Conservation (phyloP, 2,888 invertebrate genomes). For the Apotomis betuletana region DNA sequence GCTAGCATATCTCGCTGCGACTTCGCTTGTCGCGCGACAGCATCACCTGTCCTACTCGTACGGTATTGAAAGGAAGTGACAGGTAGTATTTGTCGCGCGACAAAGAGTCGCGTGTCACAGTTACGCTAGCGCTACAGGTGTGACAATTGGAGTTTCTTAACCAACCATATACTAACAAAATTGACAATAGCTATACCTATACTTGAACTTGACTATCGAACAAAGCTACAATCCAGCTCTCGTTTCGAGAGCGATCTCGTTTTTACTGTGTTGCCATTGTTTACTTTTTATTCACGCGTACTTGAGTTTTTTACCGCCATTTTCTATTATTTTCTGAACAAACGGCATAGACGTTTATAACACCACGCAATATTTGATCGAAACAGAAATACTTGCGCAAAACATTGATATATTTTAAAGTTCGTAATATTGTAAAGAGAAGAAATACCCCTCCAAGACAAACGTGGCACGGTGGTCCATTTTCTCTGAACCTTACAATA, state of each 20-base stretch:
- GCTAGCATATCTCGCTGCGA: too few relatives aligned
- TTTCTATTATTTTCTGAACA: conserved; percentile 20
- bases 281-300: conserved; percentile 13
- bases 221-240: conserved; percentile 10
- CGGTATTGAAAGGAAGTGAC: too few relatives aligned
- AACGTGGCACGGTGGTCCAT: too few relatives aligned
- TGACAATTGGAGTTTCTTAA: background rate
- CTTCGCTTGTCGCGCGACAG: too few relatives aligned
- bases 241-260: background rate
- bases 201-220: background rate
- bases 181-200: background rate
- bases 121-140: background rate
- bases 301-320: conserved; percentile 5
- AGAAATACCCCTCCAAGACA: too few relatives aligned
- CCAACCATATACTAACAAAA: too few relatives aligned
- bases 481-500: too few relatives aligned
- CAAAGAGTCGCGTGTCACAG: too few relatives aligned
- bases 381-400: background rate
- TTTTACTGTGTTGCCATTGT: conserved; percentile 22
- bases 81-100: too few relatives aligned
- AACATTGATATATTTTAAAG: background rate
- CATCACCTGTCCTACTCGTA: too few relatives aligned
- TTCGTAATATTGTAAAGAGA: too few relatives aligned
- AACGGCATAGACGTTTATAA: background rate
- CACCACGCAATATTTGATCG: background rate